Evolutionary conservation across 2,797 vertebrate genomes (phyloP), one percentile per base, ranked within the genome.

Genomic region (Oryzias dopingdopingensis): DNA sequence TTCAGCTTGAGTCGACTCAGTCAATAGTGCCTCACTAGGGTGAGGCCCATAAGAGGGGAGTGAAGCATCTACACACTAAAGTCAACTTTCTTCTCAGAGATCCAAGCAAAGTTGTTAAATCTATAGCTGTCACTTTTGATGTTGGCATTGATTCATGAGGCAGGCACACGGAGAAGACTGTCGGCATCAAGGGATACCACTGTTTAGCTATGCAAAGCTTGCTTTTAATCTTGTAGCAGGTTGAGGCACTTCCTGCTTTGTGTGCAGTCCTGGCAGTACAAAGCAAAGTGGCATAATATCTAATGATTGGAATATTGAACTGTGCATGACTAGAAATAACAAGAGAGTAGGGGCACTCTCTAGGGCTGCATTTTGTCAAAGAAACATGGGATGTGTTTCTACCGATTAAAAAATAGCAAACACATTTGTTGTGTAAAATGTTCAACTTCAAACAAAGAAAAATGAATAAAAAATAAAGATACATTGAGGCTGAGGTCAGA

Each of bases 141-240:
- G 86, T 80, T 53, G 18, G 67, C 80, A 90, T 90, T 87, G 90
- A 92, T 91, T 84, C 76, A 77, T 70, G 66, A 80, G 77, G 74
- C 70, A 79, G 80, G 82, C 73, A 82, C 74, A 65, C 24, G 56
- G 67, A 86, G 84, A 72, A 69, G 70, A 83, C 74, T 82, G 76
- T 81, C 86, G 74, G 82, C 79, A 85, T 85, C 79, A 70, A 84
- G 74, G 79, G 70, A 80, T 83, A 76, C 68, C 71, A 29, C 81
- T 84, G 82, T 90, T 90, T 91, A 89, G 83, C 80, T 81, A 89
- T 90, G 90, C 88, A 90, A 90, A 91, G 87, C 84, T 75, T 75
- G 73, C 71, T 85, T 86, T 89, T 88, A 86, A 89, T 90, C 86
- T 86, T 81, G 82, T 65, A 62, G 82, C 84, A 90, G 85, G 85